These are phyloP conservation scores for Pedionomus torquatus DNA, from an alignment of 2,113 vertebrate species.

Conservation along the genomic window DNA sequence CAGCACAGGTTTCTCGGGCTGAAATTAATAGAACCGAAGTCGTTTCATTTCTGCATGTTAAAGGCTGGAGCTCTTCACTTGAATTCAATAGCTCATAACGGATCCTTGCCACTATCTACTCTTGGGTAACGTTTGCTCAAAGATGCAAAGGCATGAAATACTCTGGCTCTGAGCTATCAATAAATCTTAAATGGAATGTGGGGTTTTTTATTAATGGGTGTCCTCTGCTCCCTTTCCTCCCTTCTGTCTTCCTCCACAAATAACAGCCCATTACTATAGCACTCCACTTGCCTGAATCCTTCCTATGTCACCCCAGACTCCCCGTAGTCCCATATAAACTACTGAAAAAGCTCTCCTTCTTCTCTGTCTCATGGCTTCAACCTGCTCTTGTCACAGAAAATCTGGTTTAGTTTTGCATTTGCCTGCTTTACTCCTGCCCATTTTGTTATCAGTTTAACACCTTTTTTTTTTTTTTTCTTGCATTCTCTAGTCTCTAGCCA, in stretches of 20 bases:
- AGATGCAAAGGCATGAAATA: constrained; percentile 16
- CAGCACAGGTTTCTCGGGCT: not conserved
- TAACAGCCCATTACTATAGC: not conserved
- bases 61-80: not conserved
- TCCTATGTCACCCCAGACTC: not conserved
- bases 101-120: not conserved
- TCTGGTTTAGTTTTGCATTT: not conserved
- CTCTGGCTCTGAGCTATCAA: not conserved
- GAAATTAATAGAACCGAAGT: not conserved
- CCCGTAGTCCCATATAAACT: not conserved
- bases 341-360: not conserved
- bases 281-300: not conserved
- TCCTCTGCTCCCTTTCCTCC: not conserved
- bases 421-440: not conserved
- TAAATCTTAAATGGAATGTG: constrained; percentile 11
- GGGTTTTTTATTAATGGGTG: not conserved
- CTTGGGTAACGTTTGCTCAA: not conserved
- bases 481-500: not conserved
- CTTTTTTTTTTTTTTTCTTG: not conserved
- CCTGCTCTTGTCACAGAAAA: not conserved
- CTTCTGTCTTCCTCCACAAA: not conserved
- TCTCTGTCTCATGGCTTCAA: not conserved
- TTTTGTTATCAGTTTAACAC: not conserved
- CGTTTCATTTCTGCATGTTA: not conserved
- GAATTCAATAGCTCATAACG: not conserved